Evolutionary conservation across 2,797 vertebrate genomes (phyloP).

Genomic region (Meriones psammophilus): DNA sequence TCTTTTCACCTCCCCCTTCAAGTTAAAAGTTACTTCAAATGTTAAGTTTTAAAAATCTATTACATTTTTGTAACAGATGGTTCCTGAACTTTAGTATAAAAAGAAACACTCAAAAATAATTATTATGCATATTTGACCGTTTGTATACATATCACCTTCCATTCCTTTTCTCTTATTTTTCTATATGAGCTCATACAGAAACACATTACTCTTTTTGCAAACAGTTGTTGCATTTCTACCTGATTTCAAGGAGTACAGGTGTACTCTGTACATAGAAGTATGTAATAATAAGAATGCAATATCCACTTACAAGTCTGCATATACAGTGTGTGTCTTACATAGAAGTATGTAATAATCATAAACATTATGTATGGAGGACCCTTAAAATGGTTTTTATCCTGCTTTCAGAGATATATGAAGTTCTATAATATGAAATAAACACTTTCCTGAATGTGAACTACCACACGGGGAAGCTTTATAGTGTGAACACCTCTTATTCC

Average conservation of each 20-base stretch:
- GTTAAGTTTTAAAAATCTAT: neutral
- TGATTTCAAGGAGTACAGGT: neutral
- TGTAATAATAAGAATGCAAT: neutral
- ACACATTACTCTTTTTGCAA: conserved; percentile 20
- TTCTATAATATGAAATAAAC: neutral
- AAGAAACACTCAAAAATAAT: neutral
- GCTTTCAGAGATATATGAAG: neutral
- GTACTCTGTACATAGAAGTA: neutral
- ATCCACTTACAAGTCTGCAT: too few relatives aligned
- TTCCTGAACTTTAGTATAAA: conserved; percentile 23
- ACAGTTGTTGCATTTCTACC: conserved; percentile 4
- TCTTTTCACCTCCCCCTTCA: neutral
- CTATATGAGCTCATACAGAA: neutral
- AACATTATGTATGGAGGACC: neutral
- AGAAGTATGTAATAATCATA: too few relatives aligned
- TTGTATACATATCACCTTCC: neutral
- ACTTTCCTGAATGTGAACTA: conserved; percentile 35
- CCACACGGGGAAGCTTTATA: conserved; percentile 32
- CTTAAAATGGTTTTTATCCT: neutral
- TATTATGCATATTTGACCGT: neutral
- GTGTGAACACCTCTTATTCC: conserved; percentile 66
- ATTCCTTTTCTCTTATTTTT: neutral
- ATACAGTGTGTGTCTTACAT: too few relatives aligned
- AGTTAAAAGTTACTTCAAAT: conserved; percentile 29
- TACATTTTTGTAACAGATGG: neutral